A percentile compares a stretch with the other conserved stretches of the same genome.
These are phyloP conservation scores for Andrena bicolor DNA, from an alignment of 2,888 invertebrate species.

Conservation along the genomic window DNA sequence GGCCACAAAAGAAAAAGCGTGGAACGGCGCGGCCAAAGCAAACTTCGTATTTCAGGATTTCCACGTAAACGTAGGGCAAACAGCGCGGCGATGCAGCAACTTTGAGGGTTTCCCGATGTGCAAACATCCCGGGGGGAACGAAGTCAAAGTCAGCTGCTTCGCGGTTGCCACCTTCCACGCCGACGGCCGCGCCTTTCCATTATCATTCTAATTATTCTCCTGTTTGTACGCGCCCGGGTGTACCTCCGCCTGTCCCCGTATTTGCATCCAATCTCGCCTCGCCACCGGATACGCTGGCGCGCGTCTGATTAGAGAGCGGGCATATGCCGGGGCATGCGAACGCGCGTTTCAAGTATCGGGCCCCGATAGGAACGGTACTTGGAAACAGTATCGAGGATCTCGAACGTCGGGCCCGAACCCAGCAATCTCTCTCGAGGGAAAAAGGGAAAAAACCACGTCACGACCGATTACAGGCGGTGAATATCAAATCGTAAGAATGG, in stretches of 20 bases:
- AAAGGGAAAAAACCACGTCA: not conserved
- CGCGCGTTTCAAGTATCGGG: not conserved
- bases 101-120: constrained; percentile 68
- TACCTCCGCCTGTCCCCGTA: constrained; percentile 8
- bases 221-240: constrained; percentile 32
- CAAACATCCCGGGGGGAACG: constrained; percentile 58
- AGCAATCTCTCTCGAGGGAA: constrained; percentile 22
- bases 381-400: constrained; percentile 23
- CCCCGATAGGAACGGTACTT: constrained; percentile 14
- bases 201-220: constrained; percentile 69
- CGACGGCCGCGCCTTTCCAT: constrained; percentile 45
- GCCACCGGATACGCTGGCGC: constrained; percentile 25
- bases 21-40: constrained; percentile 70
- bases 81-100: constrained; percentile 60
- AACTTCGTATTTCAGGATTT: constrained; percentile 76
- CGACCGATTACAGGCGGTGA: not conserved
- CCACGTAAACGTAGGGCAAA: constrained; percentile 77
- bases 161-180: constrained; percentile 4
- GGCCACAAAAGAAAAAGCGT: constrained; percentile 41
- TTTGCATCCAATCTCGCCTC: constrained; percentile 45
- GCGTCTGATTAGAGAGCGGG: constrained; percentile 35
- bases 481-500: too few species aligned
- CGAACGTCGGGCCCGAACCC: not conserved
- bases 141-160: constrained; percentile 43
- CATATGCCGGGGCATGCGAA: not conserved